Base-by-base conservation (phyloP, 35 echinoderm and acorn worm genomes). In the Stichopus chloronotus region DNA sequence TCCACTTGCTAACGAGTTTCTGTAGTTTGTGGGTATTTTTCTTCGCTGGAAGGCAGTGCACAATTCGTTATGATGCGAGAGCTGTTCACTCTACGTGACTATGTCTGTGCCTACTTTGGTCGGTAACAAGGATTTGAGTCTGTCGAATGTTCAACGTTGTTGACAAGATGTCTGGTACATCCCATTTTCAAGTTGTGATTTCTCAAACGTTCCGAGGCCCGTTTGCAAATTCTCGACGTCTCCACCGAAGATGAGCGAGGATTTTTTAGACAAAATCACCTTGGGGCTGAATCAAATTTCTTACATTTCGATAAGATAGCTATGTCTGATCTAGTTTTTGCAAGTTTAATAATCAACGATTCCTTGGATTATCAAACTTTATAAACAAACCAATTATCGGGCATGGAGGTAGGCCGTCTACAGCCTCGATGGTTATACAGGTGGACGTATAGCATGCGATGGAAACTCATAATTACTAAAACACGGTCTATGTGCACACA, bases 241-340 rank as follows among this genome's bases (percentile, higher is more conserved):
- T 76, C 71, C 71, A 76, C 71, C 71, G 71, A 23, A 76, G 71
- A 5, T 4, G 71, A 76, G 71, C 71, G 24, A 5, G 71, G 71
- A 23, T 76, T 76, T 76, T 76, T 76, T n/a, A 76, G 71, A n/a
- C 16, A 76, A 76, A 76, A 23, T 76, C 71, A 14, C 24, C 71
- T 76, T 76, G 71, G 71, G 71, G 24, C 24, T 23, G 11, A 76
- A 76, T 76, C 71, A 76, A 76, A 76, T 12, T 76, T 76, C 71
- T 76, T 76, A 23, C 71, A 76, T 76, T 76, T 76, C 71, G 71
- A 76, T 76, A 76, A 76, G 71, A 76, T n/a, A 76, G 71, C 71
- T n/a, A 76, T 76, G 63, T 68, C 63, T 17, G 63, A 68, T 68
- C 63, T 68, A 8, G 63, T 68, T 68, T 68, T 68, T 68, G 71